Percentiles rank a stretch among this genome's conserved stretches.
phyloP scores from a whole-genome alignment of 2,888 invertebrate species.

The Penaeus monodon region DNA sequence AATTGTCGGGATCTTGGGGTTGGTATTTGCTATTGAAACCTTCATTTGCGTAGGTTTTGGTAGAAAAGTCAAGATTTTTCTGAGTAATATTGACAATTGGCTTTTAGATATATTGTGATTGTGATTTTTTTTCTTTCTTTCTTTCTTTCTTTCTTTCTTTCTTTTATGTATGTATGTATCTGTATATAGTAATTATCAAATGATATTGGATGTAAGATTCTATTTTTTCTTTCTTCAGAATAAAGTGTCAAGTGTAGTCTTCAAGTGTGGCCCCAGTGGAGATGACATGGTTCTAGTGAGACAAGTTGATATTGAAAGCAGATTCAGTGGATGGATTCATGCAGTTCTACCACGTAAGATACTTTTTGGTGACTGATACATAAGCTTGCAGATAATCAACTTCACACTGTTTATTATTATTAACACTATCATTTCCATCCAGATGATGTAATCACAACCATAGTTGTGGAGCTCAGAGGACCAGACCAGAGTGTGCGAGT shows the following conservation, averaged over 20 bases:
- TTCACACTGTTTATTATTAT: too few species aligned
- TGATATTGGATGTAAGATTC: not conserved
- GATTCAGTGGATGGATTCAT: conserved; percentile 91
- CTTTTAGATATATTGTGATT: not conserved
- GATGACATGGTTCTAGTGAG: conserved; percentile 86
- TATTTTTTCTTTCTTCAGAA: conserved; percentile 76
- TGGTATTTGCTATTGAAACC: conserved; percentile 27
- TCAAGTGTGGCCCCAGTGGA: conserved; percentile 84
- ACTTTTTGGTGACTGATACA: not conserved
- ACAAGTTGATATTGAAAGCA: conserved; percentile 86
- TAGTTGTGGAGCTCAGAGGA: conserved; percentile 88
- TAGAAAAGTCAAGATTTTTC: not conserved
- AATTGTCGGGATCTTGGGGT: conserved; percentile 89
- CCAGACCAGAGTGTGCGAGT: conserved; percentile 91
- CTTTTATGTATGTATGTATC: not conserved
- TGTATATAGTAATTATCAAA: too few species aligned
- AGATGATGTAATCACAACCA: conserved; percentile 58
- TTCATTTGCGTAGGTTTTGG: not conserved
- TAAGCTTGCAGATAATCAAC: too few species aligned
- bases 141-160: not conserved
- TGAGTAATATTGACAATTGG: not conserved
- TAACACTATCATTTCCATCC: not conserved
- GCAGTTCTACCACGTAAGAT: conserved; percentile 74
- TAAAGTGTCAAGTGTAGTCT: conserved; percentile 87
- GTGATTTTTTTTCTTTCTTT: not conserved